phyloP scores from a whole-genome alignment of 2,797 vertebrate species.

The Pristis pectinata region DNA sequence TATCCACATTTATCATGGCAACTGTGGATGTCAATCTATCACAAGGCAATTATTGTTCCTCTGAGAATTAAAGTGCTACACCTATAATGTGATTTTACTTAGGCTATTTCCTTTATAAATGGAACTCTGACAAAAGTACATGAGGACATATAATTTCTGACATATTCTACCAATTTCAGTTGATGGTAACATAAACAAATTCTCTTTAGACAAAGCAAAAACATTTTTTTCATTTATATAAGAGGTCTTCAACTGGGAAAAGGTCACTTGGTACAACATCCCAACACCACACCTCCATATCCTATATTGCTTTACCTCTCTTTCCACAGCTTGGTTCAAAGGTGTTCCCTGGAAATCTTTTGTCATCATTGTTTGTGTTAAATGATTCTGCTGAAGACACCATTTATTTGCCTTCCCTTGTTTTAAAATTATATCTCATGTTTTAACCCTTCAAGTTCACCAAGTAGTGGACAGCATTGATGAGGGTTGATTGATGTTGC shows the following conservation, averaged over 20 bases:
- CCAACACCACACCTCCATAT: background rate
- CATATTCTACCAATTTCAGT: background rate
- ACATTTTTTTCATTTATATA: background rate
- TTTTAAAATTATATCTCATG: background rate
- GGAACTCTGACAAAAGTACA: background rate
- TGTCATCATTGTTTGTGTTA: background rate
- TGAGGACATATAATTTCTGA: background rate
- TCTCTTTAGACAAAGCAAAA: too few relatives aligned
- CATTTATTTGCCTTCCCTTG: background rate
- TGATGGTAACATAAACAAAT: background rate
- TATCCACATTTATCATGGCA: background rate
- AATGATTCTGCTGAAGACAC: background rate
- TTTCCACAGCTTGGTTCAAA: background rate
- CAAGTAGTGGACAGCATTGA: too few relatives aligned
- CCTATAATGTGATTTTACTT: background rate
- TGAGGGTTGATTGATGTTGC: too few relatives aligned
- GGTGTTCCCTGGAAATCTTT: background rate
- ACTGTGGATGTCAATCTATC: background rate
- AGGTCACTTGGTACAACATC: background rate
- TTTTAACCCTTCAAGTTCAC: background rate
- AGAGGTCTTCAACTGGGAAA: background rate
- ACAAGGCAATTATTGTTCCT: background rate
- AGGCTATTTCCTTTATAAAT: background rate
- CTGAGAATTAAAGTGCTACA: background rate
- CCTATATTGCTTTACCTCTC: too few relatives aligned